Conservation (phyloP, 2,113 vertebrate species). For the Carlito syrichta region DNA sequence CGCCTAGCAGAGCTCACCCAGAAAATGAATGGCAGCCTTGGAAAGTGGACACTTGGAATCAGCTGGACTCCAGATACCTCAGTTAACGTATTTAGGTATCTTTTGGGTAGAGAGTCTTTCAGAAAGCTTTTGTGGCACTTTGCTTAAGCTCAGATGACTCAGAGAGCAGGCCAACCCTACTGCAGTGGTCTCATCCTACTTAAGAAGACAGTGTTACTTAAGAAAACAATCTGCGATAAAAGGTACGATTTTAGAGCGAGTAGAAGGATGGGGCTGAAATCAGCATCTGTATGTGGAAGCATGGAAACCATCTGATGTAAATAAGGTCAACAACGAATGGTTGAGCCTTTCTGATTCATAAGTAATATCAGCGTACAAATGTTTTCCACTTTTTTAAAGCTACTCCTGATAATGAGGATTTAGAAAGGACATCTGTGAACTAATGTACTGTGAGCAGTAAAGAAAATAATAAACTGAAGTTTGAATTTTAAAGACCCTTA, state of each 20-base stretch:
- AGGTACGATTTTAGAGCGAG: background rate
- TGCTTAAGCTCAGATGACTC: background rate
- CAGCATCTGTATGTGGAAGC: background rate
- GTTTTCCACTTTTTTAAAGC: background rate
- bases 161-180: background rate
- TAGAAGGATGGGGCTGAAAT: background rate
- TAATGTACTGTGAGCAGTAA: background rate
- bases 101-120: background rate
- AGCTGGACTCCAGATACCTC: background rate
- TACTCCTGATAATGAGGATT: background rate
- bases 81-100: background rate
- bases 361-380: background rate
- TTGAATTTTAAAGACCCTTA: background rate
- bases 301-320: background rate
- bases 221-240: no score
- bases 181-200: background rate
- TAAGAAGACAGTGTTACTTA: background rate
- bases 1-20: background rate
- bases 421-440: background rate
- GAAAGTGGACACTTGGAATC: background rate
- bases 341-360: background rate
- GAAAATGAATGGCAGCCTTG: background rate
- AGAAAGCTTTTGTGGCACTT: background rate
- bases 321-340: background rate
- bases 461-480: no score